Evolutionary conservation across 2,113 vertebrate species (phyloP).

Genomic region (Etheostoma cragini): DNA sequence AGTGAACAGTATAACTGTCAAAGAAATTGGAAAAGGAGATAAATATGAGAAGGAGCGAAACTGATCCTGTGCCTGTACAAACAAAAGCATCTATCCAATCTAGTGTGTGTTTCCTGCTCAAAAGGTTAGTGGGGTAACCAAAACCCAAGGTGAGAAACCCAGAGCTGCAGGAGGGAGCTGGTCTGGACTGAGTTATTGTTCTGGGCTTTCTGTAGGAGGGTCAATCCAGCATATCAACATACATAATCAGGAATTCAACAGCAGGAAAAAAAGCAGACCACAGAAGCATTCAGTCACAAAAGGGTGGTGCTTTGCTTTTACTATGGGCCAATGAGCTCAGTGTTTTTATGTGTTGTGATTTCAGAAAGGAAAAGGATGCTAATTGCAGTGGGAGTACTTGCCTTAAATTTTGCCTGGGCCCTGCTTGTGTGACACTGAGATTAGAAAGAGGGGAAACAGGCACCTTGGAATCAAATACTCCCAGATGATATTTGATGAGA

Average conservation of each 20-base stretch:
- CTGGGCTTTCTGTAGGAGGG: constrained; percentile 56
- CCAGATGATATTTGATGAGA: constrained; percentile 83
- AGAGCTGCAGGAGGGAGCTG: constrained; percentile 53
- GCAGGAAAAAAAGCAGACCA: constrained; percentile 31
- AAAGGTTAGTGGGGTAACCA: constrained; percentile 62
- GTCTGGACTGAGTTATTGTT: constrained; percentile 62
- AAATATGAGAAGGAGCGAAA: constrained; percentile 56
- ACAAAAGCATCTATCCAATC: constrained; percentile 68
- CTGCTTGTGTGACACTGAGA: constrained; percentile 67
- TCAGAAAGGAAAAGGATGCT: constrained; percentile 77
- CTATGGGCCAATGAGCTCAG: constrained; percentile 30
- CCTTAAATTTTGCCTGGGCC: constrained; percentile 47
- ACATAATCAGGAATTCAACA: constrained; percentile 59
- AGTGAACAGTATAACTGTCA: constrained; percentile 55
- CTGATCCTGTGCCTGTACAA: constrained; percentile 70
- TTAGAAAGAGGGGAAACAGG: constrained; percentile 78
- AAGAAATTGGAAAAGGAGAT: constrained; percentile 52
- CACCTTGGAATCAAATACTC: constrained; percentile 83
- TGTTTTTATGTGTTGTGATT: constrained; percentile 73
- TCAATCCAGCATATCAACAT: constrained; percentile 59
- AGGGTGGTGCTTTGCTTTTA: constrained; percentile 45
- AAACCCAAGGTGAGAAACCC: constrained; percentile 63
- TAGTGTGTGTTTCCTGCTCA: constrained; percentile 71
- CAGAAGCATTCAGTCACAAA: constrained; percentile 31
- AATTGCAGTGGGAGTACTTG: constrained; percentile 74